phyloP scores from a whole-genome alignment of 1,140 invertebrate species.

The Arion vulgaris region DNA sequence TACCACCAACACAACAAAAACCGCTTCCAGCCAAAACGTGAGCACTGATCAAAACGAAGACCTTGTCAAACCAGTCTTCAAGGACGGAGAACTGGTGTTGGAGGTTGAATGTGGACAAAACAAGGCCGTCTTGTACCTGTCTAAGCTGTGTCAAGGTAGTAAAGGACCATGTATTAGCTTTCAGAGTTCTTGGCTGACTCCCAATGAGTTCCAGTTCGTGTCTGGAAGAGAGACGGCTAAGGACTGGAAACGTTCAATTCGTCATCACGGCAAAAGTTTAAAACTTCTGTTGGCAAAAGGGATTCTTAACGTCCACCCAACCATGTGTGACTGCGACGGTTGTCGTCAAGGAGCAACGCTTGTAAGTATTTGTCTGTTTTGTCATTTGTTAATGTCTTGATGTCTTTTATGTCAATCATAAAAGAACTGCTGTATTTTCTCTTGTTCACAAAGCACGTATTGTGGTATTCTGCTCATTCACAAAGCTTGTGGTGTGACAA shows the following conservation, averaged over 20 bases:
- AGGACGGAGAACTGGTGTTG: conserved; percentile 71
- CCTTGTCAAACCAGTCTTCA: conserved; percentile 66
- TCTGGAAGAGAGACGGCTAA: conserved; percentile 75
- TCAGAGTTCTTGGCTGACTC: conserved; percentile 74
- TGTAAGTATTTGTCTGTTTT: conserved; percentile 49
- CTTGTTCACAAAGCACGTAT: no score
- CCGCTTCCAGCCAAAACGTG: conserved; percentile 34
- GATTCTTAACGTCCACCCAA: conserved; percentile 72
- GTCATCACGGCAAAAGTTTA: conserved; percentile 75
- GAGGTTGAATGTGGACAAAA: conserved; percentile 74
- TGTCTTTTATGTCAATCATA: no score
- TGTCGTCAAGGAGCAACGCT: conserved; percentile 60
- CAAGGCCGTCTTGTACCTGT: conserved; percentile 70
- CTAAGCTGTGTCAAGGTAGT: conserved; percentile 72
- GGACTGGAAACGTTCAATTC: conserved; percentile 76
- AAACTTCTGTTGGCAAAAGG: conserved; percentile 75
- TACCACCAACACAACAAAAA: not conserved
- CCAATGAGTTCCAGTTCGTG: conserved; percentile 76
- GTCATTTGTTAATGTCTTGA: no score
- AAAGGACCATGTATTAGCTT: conserved; percentile 74
- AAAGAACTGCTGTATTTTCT: no score
- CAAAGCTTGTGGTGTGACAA: no score
- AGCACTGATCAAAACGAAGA: conserved; percentile 58
- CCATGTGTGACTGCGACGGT: conserved; percentile 72
- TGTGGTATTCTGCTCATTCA: no score